phyloP scores from a whole-genome alignment of 2,888 invertebrate species.

The Meandrusa payeni region DNA sequence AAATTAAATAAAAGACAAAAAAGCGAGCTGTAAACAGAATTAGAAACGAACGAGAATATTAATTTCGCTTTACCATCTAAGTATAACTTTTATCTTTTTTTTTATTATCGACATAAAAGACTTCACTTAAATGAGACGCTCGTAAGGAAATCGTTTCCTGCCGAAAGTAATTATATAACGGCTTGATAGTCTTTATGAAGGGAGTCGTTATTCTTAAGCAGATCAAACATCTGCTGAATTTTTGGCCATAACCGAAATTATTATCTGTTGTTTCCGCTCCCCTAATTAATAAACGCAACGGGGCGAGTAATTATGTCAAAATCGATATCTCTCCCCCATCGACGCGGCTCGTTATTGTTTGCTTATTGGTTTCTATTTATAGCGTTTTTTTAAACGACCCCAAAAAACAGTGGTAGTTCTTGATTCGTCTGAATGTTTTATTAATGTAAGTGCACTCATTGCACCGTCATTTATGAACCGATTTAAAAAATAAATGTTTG shows the following conservation, averaged over 20 bases:
- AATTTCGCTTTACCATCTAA: constrained; percentile 15
- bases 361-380: constrained; percentile 19
- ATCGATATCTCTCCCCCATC: constrained; percentile 17
- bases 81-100: constrained; percentile 20
- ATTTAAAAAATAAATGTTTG: no score
- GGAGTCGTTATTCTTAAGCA: constrained; percentile 24
- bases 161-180: constrained; percentile 23
- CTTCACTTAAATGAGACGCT: constrained; percentile 20
- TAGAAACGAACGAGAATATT: constrained; percentile 16
- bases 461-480: no score
- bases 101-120: constrained; percentile 22
- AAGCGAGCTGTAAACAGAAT: constrained; percentile 21
- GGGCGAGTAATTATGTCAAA: constrained; percentile 25
- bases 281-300: constrained; percentile 26
- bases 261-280: constrained; percentile 41
- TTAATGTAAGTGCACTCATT: no score
- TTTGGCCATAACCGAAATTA: constrained; percentile 56
- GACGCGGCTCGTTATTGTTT: constrained; percentile 16
- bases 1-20: constrained; percentile 22
- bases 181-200: constrained; percentile 22
- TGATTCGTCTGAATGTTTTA: no score
- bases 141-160: constrained; percentile 21
- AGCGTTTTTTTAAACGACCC: no score
- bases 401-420: no score
- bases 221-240: constrained; percentile 34